Evolutionary conservation across 92 coral and sea anemone genomes (phyloP).

Genomic region (Chrysogorgia sp.): DNA sequence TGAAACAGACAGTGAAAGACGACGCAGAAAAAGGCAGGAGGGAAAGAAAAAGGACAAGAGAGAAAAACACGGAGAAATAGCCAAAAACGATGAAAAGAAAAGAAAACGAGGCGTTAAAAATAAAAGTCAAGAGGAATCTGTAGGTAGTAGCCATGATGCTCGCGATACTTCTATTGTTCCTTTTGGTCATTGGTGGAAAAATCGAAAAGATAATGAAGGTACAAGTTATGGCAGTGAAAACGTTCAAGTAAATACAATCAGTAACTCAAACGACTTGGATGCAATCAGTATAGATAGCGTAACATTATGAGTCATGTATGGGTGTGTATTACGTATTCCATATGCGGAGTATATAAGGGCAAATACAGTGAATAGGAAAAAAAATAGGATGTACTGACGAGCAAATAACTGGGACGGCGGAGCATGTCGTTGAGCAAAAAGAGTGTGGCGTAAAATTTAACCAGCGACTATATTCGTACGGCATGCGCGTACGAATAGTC

Average conservation of each 20-base stretch:
- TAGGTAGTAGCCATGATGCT: neutral
- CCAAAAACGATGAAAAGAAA: neutral
- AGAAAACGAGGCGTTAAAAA: neutral
- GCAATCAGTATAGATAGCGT: conserved; percentile 25
- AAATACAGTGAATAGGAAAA: too few species aligned
- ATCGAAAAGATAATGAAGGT: neutral
- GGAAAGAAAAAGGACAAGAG: neutral
- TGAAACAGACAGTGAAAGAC: neutral
- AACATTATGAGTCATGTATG: neutral
- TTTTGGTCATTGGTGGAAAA: neutral
- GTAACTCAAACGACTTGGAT: conserved; percentile 18
- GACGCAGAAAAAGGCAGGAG: neutral
- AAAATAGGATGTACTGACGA: too few species aligned
- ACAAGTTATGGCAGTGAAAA: neutral
- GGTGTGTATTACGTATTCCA: neutral
- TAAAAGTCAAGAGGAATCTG: neutral
- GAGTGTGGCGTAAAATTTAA: too few species aligned
- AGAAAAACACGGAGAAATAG: neutral
- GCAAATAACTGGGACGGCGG: too few species aligned
- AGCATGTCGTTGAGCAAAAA: too few species aligned
- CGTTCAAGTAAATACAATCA: neutral
- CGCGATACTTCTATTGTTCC: conserved; percentile 19
- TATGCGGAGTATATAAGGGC: too few species aligned
- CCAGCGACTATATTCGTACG: too few species aligned
- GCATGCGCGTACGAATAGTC: too few species aligned